These are phyloP conservation scores for Elegia similella DNA, from an alignment of 2,888 invertebrate species.

Conservation along the genomic window DNA sequence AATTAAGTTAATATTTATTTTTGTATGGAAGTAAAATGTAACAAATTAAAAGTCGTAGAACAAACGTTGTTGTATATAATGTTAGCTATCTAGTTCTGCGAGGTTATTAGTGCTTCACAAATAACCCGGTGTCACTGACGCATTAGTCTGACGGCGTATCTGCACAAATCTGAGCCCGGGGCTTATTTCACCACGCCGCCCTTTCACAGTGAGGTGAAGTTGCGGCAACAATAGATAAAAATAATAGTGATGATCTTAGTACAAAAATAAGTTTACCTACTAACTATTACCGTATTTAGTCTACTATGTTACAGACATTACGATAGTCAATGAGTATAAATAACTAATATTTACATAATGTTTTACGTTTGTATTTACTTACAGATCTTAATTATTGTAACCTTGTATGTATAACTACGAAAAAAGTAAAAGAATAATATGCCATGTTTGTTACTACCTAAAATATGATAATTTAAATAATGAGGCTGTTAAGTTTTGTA, in stretches of 20 bases:
- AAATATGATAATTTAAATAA: too few relatives aligned
- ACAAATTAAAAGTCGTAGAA: too few relatives aligned
- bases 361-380: conserved; percentile 1
- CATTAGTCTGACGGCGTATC: too few relatives aligned
- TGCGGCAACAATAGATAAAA: background rate
- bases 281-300: background rate
- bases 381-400: background rate
- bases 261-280: conserved; percentile 15
- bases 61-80: too few relatives aligned
- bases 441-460: too few relatives aligned
- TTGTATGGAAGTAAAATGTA: too few relatives aligned
- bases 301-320: conserved; percentile 6
- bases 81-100: too few relatives aligned
- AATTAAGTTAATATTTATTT: too few relatives aligned
- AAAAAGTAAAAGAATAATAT: too few relatives aligned
- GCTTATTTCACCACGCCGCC: background rate
- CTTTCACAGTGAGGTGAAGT: background rate
- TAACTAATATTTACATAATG: conserved; percentile 5
- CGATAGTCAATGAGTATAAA: background rate
- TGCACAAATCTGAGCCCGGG: background rate
- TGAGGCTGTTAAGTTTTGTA: too few relatives aligned
- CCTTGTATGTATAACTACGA: background rate
- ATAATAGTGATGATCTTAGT: background rate
- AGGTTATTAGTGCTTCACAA: too few relatives aligned
- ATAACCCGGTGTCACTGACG: too few relatives aligned